phyloP scores from a whole-genome alignment of 2,888 invertebrate genomes.

The Thymelicus acteon region DNA sequence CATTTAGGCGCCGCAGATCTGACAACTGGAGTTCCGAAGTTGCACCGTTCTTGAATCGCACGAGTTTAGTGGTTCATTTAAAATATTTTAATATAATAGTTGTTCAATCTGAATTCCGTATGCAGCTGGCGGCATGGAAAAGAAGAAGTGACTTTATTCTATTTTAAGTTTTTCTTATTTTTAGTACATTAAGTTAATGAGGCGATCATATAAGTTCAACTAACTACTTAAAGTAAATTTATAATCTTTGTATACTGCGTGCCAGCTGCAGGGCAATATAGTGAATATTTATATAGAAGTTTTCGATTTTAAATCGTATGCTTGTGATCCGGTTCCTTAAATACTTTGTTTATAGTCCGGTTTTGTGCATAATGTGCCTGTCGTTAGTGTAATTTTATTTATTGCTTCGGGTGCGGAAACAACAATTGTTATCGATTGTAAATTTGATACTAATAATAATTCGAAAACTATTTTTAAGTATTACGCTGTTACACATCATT shows the following conservation, averaged over 20 bases:
- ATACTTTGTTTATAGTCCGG: constrained; percentile 10
- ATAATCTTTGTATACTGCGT: constrained; percentile 5
- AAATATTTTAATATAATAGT: no score
- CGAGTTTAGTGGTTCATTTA: no score
- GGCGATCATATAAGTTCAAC: neutral
- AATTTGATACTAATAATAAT: neutral
- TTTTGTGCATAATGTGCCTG: constrained; percentile 12
- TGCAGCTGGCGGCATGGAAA: no score
- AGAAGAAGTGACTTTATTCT: neutral
- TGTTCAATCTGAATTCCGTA: no score
- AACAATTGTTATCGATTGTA: neutral
- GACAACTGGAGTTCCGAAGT: no score
- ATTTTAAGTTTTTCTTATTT: neutral
- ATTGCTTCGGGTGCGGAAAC: neutral
- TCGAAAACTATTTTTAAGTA: neutral
- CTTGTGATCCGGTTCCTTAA: constrained; percentile 18
- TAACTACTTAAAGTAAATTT: constrained; percentile 17
- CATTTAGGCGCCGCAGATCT: no score
- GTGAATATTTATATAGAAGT: constrained; percentile 18
- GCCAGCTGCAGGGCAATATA: neutral
- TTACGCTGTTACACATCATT: no score
- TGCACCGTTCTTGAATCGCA: no score
- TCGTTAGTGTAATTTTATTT: neutral
- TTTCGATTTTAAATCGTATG: constrained; percentile 20
- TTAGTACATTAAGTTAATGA: neutral